These are phyloP conservation scores for Microcebus ravelobensis DNA, from an alignment of 2,113 vertebrate species.

Conservation along the genomic window DNA sequence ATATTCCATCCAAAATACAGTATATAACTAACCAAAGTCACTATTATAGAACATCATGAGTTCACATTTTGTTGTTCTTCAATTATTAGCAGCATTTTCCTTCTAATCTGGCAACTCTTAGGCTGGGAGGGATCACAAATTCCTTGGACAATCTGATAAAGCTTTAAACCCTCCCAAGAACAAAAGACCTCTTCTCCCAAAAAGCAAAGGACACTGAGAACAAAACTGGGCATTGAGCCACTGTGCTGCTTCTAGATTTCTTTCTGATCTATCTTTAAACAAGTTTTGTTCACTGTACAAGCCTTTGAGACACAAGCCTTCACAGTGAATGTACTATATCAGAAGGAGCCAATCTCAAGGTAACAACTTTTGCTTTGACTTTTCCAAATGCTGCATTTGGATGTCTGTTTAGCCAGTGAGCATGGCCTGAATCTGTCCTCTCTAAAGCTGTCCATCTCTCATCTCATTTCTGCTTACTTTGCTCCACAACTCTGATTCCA, in stretches of 20 bases:
- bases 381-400: background rate
- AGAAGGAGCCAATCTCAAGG: background rate
- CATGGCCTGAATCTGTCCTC: background rate
- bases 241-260: background rate
- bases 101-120: background rate
- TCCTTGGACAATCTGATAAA: background rate
- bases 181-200: background rate
- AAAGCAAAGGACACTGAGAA: background rate
- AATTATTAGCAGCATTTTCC: background rate
- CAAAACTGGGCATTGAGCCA: background rate
- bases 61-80: background rate
- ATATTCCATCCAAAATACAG: background rate
- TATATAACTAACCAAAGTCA: background rate
- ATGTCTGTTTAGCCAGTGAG: background rate
- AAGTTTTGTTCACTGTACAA: background rate
- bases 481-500: background rate
- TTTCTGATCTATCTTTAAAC: conserved; percentile 14
- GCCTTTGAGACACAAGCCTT: background rate
- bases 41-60: background rate
- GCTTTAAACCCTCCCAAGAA: background rate
- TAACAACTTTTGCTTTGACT: background rate
- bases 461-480: background rate
- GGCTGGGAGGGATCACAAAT: background rate
- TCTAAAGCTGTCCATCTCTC: background rate
- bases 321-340: background rate